phyloP scores from a whole-genome alignment of 1,140 invertebrate genomes.

The Matsumurasca onukii region DNA sequence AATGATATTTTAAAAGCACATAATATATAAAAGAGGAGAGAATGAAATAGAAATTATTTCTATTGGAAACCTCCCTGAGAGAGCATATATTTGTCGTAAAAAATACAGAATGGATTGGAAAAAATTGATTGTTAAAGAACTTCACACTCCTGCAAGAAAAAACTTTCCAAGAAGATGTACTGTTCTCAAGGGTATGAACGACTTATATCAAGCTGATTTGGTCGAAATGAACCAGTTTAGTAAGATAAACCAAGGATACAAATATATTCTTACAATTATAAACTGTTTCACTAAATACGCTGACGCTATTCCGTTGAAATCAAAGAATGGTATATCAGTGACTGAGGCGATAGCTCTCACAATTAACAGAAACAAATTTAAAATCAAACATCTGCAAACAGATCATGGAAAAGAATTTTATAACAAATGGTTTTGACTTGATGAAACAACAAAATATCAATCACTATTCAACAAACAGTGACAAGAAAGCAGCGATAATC shows the following conservation, averaged over 20 bases:
- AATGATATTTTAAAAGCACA: too few species aligned
- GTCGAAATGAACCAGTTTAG: constrained; percentile 44
- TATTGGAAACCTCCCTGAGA: too few species aligned
- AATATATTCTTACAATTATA: constrained; percentile 52
- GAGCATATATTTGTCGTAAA: too few species aligned
- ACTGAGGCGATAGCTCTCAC: constrained; percentile 40
- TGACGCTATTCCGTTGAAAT: constrained; percentile 51
- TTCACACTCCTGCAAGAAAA: constrained; percentile 37
- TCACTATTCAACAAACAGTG: constrained; percentile 49
- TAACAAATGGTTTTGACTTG: constrained; percentile 44
- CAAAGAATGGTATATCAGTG: constrained; percentile 46
- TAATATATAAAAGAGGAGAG: too few species aligned
- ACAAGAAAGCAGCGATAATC: constrained; percentile 51
- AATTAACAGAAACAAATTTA: constrained; percentile 22
- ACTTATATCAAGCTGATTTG: constrained; percentile 38
- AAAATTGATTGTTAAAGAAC: constrained; percentile 35
- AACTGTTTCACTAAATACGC: constrained; percentile 52
- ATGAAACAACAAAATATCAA: constrained; percentile 48
- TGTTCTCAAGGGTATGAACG: constrained; percentile 29
- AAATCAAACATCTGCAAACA: constrained; percentile 48
- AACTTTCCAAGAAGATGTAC: constrained; percentile 33
- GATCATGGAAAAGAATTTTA: constrained; percentile 51
- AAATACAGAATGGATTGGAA: too few species aligned
- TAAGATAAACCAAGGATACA: constrained; percentile 47
- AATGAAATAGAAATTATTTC: too few species aligned